Evolutionary conservation across 2,113 vertebrate species (phyloP), one percentile per base, ranked within the genome.

Genomic region (Ammodramus savannarum): DNA sequence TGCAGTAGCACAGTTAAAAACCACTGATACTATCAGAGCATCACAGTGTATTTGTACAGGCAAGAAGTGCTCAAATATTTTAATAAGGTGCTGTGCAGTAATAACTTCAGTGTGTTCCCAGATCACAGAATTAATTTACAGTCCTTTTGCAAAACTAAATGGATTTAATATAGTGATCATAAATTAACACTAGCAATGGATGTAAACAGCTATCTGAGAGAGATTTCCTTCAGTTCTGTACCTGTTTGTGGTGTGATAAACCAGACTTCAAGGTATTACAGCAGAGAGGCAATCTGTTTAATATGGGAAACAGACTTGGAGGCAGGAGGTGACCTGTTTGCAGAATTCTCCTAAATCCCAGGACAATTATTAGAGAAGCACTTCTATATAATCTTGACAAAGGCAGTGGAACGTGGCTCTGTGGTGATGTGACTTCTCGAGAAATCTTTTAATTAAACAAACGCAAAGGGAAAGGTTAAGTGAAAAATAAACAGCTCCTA

Each of bases 81-180:
- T 85, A 95, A 96, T 94, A 90, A 95, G 89, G 73, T 94, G 51
- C 87, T 93, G 85, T 93, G 85, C 66, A 72, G 69, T 86, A 95
- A 94, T 90, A 95, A 87, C 89, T 96, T 89, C 69, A 88, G 83
- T 12, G 43, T 69, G 75, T 87, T 89, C 91, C 87, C 89, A 96
- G 95, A 92, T 96, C 89, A 81, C 93, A 94, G 83, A 95, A 93
- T 90, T 96, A 95, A 97, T 97, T 96, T 96, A 84, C 89, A 87
- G 61, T 52, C 54, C 75, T 93, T 91, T 91, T 63, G 73, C 80
- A 76, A 95, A 96, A 83, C 43, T 52, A 84, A 91, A 90, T 76
- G 32, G 91, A 71, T 97, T 97, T 91, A 94, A 92, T 96, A 91
- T 67, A 91, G 68, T 68, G 62, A 91, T 95, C 84, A 93, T 92